phyloP scores from a whole-genome alignment of 2,797 vertebrate species.

The Anniella stebbinsi region DNA sequence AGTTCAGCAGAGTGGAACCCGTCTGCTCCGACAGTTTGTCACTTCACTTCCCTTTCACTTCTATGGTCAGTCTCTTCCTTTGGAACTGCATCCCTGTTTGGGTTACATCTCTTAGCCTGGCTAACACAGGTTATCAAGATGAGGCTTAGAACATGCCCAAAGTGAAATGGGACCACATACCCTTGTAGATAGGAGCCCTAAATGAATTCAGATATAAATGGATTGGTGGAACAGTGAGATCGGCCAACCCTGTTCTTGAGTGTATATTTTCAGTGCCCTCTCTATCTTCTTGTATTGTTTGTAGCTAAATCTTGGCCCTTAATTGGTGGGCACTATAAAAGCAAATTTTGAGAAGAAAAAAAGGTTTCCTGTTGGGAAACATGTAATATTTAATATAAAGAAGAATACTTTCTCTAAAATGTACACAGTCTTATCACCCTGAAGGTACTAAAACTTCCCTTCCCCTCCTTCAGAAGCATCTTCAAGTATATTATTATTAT shows the following conservation, averaged over 20 bases:
- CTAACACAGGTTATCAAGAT: background rate
- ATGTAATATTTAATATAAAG: background rate
- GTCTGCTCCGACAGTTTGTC: background rate
- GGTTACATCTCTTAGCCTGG: background rate
- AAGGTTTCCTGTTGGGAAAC: background rate
- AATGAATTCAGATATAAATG: background rate
- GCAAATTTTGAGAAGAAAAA: constrained; percentile 10
- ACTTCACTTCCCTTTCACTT: background rate
- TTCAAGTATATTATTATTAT: background rate
- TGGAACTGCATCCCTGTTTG: background rate
- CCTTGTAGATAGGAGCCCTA: background rate
- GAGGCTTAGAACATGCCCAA: background rate
- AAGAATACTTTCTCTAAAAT: background rate
- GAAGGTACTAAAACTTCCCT: background rate
- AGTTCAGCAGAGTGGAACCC: background rate
- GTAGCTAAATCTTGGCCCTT: background rate
- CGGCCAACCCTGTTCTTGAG: background rate
- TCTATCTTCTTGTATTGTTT: background rate
- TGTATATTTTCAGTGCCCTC: background rate
- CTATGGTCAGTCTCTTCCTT: background rate
- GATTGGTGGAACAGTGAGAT: background rate
- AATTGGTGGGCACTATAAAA: constrained; percentile 2
- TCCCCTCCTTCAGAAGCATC: background rate
- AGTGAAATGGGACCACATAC: background rate
- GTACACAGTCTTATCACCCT: background rate